phyloP scores from a whole-genome alignment of 2,797 vertebrate species.

The Australoheros facetus region DNA sequence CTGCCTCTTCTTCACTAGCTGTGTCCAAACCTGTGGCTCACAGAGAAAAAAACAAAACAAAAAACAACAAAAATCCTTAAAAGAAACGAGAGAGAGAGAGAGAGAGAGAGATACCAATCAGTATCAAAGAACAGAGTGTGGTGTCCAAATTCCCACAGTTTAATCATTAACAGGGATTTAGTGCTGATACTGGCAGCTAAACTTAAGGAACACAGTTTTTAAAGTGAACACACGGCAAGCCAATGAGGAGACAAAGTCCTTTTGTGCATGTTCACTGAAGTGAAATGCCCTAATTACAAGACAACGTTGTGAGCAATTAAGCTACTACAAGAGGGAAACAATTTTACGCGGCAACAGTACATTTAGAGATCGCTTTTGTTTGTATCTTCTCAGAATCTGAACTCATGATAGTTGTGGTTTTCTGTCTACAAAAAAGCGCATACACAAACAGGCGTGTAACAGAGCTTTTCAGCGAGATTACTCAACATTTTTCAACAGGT shows the following conservation, averaged over 20 bases:
- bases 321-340: constrained; percentile 6
- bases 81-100: constrained; percentile 49
- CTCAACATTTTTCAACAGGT: neutral
- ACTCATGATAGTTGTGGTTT: neutral
- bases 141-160: constrained; percentile 52
- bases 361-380: neutral
- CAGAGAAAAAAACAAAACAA: constrained; percentile 16
- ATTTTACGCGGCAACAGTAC: neutral
- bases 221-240: constrained; percentile 6
- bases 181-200: constrained; percentile 7
- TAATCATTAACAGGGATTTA: constrained; percentile 68
- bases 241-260: constrained; percentile 19
- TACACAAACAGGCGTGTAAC: neutral
- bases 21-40: constrained; percentile 39
- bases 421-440: neutral
- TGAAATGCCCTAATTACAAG: constrained; percentile 59
- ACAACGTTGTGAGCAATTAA: constrained; percentile 21
- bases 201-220: constrained; percentile 14
- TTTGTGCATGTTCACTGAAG: constrained; percentile 55
- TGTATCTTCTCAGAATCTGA: neutral
- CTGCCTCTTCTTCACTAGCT: constrained; percentile 23
- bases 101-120: constrained; percentile 17
- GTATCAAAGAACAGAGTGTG: constrained; percentile 21
- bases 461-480: neutral
- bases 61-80: constrained; percentile 4